Conservation (phyloP, 92 coral and sea anemone species). For the Phenganax stokvisi region DNA sequence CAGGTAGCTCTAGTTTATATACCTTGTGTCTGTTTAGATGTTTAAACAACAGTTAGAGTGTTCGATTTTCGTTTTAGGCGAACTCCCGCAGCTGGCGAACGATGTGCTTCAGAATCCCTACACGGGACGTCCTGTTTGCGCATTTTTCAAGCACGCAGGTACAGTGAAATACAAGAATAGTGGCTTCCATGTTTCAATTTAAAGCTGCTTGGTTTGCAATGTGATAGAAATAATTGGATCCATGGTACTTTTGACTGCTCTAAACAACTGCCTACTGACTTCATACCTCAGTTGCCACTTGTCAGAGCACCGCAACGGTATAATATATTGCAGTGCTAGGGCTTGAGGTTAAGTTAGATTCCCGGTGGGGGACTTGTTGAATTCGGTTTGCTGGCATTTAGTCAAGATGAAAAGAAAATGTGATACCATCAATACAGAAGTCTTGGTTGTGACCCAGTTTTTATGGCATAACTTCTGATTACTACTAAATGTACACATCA, state of each 20-base stretch:
- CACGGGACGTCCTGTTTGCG: constrained; percentile 37
- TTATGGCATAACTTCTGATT: too few species aligned
- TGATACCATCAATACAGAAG: too few species aligned
- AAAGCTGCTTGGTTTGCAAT: background rate
- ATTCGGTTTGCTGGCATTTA: too few species aligned
- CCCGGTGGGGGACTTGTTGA: too few species aligned
- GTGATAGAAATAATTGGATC: background rate
- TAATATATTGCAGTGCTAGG: too few species aligned
- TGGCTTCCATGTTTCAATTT: background rate
- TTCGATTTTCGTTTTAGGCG: background rate
- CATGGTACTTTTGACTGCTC: background rate
- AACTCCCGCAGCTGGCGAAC: constrained; percentile 11
- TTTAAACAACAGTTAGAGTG: background rate
- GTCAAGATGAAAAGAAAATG: too few species aligned
- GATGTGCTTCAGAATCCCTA: constrained; percentile 20
- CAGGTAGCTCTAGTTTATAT: background rate
- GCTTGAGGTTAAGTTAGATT: too few species aligned
- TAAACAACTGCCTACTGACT: background rate
- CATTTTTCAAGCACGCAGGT: constrained; percentile 33
- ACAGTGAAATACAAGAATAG: background rate
- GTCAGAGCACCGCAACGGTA: too few species aligned
- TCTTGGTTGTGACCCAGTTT: too few species aligned
- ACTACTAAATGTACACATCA: too few species aligned
- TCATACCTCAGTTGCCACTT: too few species aligned
- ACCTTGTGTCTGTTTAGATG: background rate